These are phyloP conservation scores for Phyllotreta cruciferae DNA, from an alignment of 2,888 invertebrate genomes.

Conservation along the genomic window DNA sequence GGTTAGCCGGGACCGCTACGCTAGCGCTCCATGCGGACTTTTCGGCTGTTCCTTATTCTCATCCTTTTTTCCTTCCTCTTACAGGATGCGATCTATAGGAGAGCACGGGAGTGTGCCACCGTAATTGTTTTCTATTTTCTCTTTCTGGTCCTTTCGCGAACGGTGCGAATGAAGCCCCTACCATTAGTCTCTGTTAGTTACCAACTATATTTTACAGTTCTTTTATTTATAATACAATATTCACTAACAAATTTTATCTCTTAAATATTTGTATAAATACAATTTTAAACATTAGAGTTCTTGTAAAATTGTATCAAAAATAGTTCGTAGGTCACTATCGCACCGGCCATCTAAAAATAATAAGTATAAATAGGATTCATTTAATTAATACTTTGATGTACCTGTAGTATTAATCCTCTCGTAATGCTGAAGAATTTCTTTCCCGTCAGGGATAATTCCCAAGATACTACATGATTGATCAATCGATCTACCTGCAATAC, in stretches of 20 bases:
- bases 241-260: too few relatives aligned
- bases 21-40: slow-evolving; percentile 57
- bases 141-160: too few relatives aligned
- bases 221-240: too few relatives aligned
- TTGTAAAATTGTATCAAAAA: slow-evolving; percentile 36
- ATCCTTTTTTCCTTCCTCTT: not conserved
- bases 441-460: slow-evolving; percentile 42
- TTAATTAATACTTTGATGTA: slow-evolving; percentile 19
- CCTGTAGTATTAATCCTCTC: slow-evolving; percentile 43
- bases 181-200: too few relatives aligned
- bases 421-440: slow-evolving; percentile 43
- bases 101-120: too few relatives aligned
- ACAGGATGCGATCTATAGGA: too few relatives aligned
- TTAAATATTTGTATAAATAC: not conserved
- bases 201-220: too few relatives aligned
- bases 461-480: slow-evolving; percentile 37
- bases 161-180: too few relatives aligned
- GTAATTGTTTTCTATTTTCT: too few relatives aligned
- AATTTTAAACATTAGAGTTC: not conserved
- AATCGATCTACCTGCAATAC: slow-evolving; percentile 41
- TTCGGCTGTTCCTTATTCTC: slow-evolving; percentile 35
- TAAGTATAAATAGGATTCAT: not conserved
- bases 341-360: slow-evolving; percentile 37
- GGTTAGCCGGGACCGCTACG: slow-evolving; percentile 56
- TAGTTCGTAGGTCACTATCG: slow-evolving; percentile 36